Conservation (phyloP, 2,113 vertebrate genomes). For the Eulemur macaco region DNA sequence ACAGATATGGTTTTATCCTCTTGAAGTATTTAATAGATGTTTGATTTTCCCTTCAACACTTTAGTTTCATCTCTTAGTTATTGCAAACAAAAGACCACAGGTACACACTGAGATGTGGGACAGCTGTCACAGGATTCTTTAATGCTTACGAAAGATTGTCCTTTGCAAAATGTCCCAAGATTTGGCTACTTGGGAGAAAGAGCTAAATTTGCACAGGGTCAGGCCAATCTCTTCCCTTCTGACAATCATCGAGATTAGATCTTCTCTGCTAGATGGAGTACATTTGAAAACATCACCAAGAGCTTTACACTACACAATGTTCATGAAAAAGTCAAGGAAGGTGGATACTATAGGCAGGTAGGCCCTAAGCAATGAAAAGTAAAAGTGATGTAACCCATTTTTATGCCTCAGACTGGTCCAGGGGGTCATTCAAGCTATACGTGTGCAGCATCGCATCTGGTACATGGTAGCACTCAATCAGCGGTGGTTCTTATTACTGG, state of each 20-base stretch:
- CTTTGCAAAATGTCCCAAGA: neutral
- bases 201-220: neutral
- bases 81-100: neutral
- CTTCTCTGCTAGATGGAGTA: neutral
- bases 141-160: neutral
- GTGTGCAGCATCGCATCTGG: neutral
- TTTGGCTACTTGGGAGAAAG: neutral
- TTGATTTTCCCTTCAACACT: neutral
- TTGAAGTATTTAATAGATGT: neutral
- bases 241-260: neutral
- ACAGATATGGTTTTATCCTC: neutral
- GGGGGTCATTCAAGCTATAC: neutral
- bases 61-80: neutral
- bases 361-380: neutral
- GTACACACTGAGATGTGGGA: neutral
- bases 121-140: neutral
- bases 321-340: neutral
- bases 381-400: neutral
- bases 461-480: slow-evolving; percentile 7
- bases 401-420: neutral
- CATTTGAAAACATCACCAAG: neutral
- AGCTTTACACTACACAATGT: neutral
- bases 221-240: neutral
- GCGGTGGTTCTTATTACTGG: slow-evolving; percentile 5
- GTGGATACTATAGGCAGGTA: neutral